These are phyloP conservation scores for Onychostoma macrolepis DNA, from an alignment of 2,113 vertebrate species.

Conservation along the genomic window DNA sequence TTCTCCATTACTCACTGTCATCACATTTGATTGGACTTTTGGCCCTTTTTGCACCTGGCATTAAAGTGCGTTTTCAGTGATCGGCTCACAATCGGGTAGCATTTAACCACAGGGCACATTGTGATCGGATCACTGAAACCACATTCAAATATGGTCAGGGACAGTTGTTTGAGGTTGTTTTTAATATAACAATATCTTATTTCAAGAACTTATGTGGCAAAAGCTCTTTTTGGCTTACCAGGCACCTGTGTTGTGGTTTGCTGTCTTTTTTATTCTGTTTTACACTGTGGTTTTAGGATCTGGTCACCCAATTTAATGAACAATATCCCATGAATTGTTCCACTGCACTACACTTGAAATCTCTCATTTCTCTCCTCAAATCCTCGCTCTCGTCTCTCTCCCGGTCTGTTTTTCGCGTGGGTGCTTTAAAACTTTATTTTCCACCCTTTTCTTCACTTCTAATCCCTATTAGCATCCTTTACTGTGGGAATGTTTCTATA, in stretches of 20 bases:
- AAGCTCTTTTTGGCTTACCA: background rate
- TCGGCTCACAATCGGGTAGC: background rate
- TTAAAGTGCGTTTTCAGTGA: background rate
- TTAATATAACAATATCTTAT: background rate
- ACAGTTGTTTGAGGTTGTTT: background rate
- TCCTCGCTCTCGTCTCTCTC: constrained; percentile 16
- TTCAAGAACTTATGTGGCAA: background rate
- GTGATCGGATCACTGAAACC: constrained; percentile 12
- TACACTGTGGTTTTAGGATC: background rate
- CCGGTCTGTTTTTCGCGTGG: background rate
- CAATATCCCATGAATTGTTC: constrained; percentile 29
- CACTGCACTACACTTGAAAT: constrained; percentile 26
- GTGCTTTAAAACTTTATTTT: constrained; percentile 27
- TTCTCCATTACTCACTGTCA: constrained; percentile 38
- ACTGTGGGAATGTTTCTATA: background rate
- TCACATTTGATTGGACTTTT: constrained; percentile 24
- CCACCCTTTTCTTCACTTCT: background rate
- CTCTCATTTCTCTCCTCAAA: constrained; percentile 11
- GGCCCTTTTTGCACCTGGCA: constrained; percentile 12
- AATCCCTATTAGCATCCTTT: constrained; percentile 24
- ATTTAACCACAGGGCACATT: background rate
- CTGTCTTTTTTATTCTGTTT: constrained; percentile 11
- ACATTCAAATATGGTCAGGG: background rate
- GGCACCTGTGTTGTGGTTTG: background rate
- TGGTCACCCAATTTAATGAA: constrained; percentile 16